These are phyloP conservation scores for Gandaritis pyraliata DNA, from an alignment of 2,888 invertebrate genomes.

Conservation along the genomic window DNA sequence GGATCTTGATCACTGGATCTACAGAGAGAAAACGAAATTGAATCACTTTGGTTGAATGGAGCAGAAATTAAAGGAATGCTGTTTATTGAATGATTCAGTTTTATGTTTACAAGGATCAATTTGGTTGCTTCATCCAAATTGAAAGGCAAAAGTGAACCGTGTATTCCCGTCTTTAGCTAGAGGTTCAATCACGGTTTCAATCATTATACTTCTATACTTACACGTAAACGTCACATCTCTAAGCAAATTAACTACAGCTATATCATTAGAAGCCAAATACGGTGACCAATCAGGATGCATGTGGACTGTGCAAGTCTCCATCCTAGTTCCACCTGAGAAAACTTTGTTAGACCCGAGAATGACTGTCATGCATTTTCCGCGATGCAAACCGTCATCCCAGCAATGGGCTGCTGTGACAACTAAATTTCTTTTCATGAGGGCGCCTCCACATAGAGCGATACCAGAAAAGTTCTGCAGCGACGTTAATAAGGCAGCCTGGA, in stretches of 20 bases:
- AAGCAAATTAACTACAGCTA: slow-evolving; percentile 52
- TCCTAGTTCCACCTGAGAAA: slow-evolving; percentile 57
- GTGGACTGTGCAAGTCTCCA: slow-evolving; percentile 44
- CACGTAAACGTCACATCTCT: slow-evolving; percentile 41
- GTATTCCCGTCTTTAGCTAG: too few relatives aligned
- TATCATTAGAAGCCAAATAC: slow-evolving; percentile 48
- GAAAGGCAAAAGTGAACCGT: too few relatives aligned
- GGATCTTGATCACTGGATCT: too few relatives aligned
- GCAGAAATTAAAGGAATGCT: too few relatives aligned
- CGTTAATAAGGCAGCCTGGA: slow-evolving; percentile 46
- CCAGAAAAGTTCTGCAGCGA: slow-evolving; percentile 30
- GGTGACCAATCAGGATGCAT: slow-evolving; percentile 56
- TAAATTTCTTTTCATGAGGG: slow-evolving; percentile 45
- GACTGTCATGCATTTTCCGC: slow-evolving; percentile 51
- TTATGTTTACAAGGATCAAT: too few relatives aligned
- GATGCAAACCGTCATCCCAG: slow-evolving; percentile 56
- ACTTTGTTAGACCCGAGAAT: slow-evolving; percentile 57
- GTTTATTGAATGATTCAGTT: too few relatives aligned
- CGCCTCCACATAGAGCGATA: slow-evolving; percentile 54
- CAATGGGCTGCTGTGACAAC: slow-evolving; percentile 56
- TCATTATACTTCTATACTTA: slow-evolving; percentile 38
- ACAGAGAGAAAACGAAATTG: too few relatives aligned
- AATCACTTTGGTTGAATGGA: too few relatives aligned
- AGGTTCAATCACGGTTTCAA: too few relatives aligned
- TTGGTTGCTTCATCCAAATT: too few relatives aligned